Evolutionary conservation across 2,888 invertebrate species (phyloP), one percentile per base, ranked within the genome.

Genomic region (Lithophane semibrunnea): DNA sequence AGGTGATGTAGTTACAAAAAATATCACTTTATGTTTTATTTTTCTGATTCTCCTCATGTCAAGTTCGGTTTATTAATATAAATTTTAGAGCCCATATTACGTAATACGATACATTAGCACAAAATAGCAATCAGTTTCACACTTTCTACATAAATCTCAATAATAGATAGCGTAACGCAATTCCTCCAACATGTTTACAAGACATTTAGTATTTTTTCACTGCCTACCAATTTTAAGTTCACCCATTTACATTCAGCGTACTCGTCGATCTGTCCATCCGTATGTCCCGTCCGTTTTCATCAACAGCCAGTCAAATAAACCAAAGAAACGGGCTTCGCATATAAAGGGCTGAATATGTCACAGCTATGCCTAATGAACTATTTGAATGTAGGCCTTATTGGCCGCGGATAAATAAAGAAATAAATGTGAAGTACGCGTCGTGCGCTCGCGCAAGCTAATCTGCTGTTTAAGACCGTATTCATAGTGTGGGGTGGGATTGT

Each of bases 311-410:
- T 94, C 90, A 90, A 92, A 93, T 94, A 94, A 94, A 94, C 90
- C 88, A 92, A 90, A 85, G 88, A 88, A 91, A 94, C 94, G 91
- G 86, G 88, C 83, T 90, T 88, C 91, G 96, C 95, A 95, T 96
- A 95, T 92, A 94, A 95, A 96, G 92, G 92, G 93, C 91, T 89
- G 88, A 77, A 93, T 93, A 91, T 93, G 92, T 93, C 93, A 91
- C 90, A 89, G 88, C 88, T 86, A 82, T 89, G 91, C 88, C 92
- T 96, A 96, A 96, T 96, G 94, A 96, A 94, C 96, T 93, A 96
- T 96, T 96, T 96, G 95, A 96, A 96, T 96, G 96, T 95, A 93
- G 94, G 92, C 92, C 94, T 94, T 93, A 95, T 94, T 94, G 94
- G 93, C 90, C 89, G 91, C 92, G 91, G 90, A 93, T 94, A 93